Evolutionary conservation across 1,140 invertebrate genomes (phyloP).

Genomic region (Leptonema lineaticorne): DNA sequence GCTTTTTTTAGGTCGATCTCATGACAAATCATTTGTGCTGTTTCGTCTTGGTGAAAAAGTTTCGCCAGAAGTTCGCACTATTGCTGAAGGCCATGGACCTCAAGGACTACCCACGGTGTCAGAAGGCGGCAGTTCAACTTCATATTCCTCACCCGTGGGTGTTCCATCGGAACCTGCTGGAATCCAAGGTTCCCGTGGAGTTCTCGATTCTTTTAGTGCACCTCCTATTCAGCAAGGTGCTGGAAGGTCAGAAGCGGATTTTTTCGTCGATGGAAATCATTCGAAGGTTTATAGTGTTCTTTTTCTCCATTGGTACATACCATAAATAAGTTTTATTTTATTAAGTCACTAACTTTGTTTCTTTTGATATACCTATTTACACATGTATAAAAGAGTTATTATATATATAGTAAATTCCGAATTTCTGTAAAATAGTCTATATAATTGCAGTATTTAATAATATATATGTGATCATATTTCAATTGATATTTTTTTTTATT

Average conservation of each 20-base stretch:
- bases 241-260: slow-evolving; percentile 76
- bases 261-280: slow-evolving; percentile 90
- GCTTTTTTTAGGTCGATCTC: slow-evolving; percentile 75
- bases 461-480: too few relatives aligned
- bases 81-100: slow-evolving; percentile 66
- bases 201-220: slow-evolving; percentile 80
- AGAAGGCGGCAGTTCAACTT: slow-evolving; percentile 46
- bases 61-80: slow-evolving; percentile 72
- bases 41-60: slow-evolving; percentile 78
- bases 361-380: too few relatives aligned
- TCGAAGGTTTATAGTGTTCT: slow-evolving; percentile 60
- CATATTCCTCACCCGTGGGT: slow-evolving; percentile 57
- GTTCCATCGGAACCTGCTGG: slow-evolving; percentile 43
- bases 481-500: too few relatives aligned
- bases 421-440: too few relatives aligned
- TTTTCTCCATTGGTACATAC: too few relatives aligned
- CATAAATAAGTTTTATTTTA: too few relatives aligned
- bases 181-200: slow-evolving; percentile 51
- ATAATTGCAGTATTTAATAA: too few relatives aligned
- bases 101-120: not conserved
- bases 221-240: slow-evolving; percentile 74
- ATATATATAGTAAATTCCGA: too few relatives aligned
- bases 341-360: too few relatives aligned
- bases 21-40: slow-evolving; percentile 75
- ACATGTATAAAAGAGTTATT: too few relatives aligned